Base-by-base conservation (phyloP, 1,140 invertebrate genomes). In the Nautilus pompilius region DNA sequence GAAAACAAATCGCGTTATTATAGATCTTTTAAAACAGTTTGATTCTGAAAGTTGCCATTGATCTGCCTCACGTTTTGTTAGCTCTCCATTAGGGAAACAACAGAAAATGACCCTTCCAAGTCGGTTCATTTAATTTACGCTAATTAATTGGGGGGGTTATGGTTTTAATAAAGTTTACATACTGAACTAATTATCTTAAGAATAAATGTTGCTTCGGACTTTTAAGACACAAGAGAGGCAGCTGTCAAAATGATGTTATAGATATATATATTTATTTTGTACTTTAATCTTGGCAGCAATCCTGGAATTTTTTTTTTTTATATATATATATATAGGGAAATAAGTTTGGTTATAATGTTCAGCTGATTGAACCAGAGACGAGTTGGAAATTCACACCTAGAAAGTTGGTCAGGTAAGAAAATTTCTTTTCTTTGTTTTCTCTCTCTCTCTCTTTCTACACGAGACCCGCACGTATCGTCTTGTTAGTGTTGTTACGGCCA, bases 301-400 rank as follows among this genome's bases (percentile, higher is more conserved):
- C 15, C 22, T 24, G 8, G 22, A 30, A 20, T 15, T 32, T 4
- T 34, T 34, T 26, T 32, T 26, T 22, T n/a, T 10, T 13, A 34
- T 17, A 32, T 15, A 22, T 30, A 24, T 33, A 45, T 30, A 60
- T 54, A 4, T 56, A 78, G 76, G 90, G 85, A 22, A 60, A 81
- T 34, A 65, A 86, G 36, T 81, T 87, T 81, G 88, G 89, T 3
- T 96, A 96, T 80, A 76, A 87, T 28, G 79, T 95, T 26, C 87
- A 90, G 76, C 82, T 94, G 10, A 41, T 93, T 1, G 92, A 95
- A 80, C 88, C 91, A 0, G 83, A 86, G 26, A 94, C 90, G 0
- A 77, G 83, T 3, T 95, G 93, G 93, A 85, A 85, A 22, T 87
- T 84, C 66, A 89, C 90, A 68, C 77, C 85, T 0, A 80, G 79